Base-by-base conservation (phyloP, 2,797 vertebrate species). In the Graptemys geographica region DNA sequence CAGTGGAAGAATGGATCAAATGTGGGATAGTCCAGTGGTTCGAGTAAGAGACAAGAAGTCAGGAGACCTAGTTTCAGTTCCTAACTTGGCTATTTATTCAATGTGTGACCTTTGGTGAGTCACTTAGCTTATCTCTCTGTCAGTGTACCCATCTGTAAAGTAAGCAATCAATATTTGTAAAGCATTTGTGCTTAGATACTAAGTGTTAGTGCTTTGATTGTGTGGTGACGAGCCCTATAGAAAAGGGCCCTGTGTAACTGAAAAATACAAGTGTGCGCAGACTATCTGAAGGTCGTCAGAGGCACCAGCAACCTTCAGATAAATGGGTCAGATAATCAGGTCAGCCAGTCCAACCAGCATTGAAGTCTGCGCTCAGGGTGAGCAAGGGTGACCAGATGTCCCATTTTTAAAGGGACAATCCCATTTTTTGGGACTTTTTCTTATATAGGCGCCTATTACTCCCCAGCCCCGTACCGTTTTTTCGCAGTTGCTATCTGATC, bases 251-350 rank as follows among this genome's bases (percentile, higher is more conserved):
- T 6, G 19, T 72, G 10, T 72, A 37, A 72, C 65, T 72, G n/a
- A 72, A 41, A 79, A 69, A 78, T 52, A 23, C 6, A 51, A 2
- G 18, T 87, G 0, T 25, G 0, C 1, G 1, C 1, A 83, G 41
- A 56, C 88, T 92, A 78, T 81, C 19, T n/a, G 57, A 5, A 52
- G 62, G 2, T 51, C 62, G 74, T 89, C 56, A 94, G 56, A 79
- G 91, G 81, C 55, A 62, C 10, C 33, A 86, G 19, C 86, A 15
- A 86, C 2, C 1, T 89, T 90, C 84, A 25, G 33, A 23, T 59
- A 41, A 92, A 5, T 89, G 76, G 62, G 13, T 41, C 8, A 83
- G 47, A 92, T 87, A 83, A 55, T 27, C 37, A 27, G 37, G 47
- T 62, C 57, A 80, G 81, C 76, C 19, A 89, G 18, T 2, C 1